These are phyloP conservation scores for Accipiter cooperii DNA, from an alignment of 2,113 vertebrate genomes.

Conservation along the genomic window DNA sequence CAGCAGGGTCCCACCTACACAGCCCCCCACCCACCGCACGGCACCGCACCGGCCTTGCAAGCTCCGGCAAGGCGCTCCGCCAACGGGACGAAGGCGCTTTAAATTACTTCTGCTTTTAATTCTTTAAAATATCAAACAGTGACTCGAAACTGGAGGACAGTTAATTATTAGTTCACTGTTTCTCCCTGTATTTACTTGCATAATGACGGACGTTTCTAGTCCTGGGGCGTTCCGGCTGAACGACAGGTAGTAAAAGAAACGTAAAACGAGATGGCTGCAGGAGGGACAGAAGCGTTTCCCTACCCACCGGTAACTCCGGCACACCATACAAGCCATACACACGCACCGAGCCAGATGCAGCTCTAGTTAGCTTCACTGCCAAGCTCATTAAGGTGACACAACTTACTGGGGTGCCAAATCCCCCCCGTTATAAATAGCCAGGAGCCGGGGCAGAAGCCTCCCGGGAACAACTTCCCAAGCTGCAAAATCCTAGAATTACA, in stretches of 20 bases:
- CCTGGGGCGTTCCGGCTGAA: not conserved
- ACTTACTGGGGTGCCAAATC: not conserved
- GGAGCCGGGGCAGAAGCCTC: not conserved
- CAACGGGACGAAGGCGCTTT: not conserved
- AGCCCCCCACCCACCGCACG: no score
- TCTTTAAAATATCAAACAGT: no score
- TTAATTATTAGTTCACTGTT: not conserved
- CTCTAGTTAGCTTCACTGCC: not conserved
- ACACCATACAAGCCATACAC: rapidly evolving
- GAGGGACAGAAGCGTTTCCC: not conserved
- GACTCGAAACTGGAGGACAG: no score
- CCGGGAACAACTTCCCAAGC: not conserved
- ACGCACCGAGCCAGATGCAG: rapidly evolving
- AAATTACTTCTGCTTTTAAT: not conserved
- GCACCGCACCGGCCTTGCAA: no score
- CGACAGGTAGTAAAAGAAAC: no score
- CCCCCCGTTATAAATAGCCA: rapidly evolving
- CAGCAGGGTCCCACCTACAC: no score
- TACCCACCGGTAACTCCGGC: rapidly evolving
- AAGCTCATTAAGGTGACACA: not conserved
- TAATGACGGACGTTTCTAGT: not conserved
- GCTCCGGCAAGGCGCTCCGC: rapidly evolving
- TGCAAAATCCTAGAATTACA: not conserved
- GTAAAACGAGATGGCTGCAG: rapidly evolving
- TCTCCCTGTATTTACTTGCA: no score